A percentile compares a stretch with the other conserved stretches of the same genome.
Conservation (phyloP, 2,113 vertebrate genomes). For the Paracyprichromis sp. region DNA sequence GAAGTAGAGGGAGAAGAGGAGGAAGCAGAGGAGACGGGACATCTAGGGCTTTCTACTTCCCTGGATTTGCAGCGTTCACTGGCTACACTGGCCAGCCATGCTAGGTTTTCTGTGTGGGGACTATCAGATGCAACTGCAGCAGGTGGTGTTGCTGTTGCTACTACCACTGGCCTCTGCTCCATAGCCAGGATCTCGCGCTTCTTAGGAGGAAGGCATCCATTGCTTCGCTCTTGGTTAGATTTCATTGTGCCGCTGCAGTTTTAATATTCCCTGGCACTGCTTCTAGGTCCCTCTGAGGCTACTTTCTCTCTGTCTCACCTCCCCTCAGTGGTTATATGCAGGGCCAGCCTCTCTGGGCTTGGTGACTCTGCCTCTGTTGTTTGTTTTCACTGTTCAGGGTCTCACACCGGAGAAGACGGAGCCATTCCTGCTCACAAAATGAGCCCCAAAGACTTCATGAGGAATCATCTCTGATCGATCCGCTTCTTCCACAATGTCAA, state of each 20-base stretch:
- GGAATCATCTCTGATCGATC: conserved; percentile 90
- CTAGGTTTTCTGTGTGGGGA: conserved; percentile 77
- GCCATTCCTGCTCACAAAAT: conserved; percentile 82
- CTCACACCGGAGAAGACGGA: conserved; percentile 78
- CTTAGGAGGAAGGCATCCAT: conserved; percentile 97
- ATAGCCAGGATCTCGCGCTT: conserved; percentile 94
- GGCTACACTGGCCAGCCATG: conserved; percentile 84
- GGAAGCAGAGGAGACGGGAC: conserved; percentile 61
- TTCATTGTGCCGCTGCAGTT: conserved; percentile 79
- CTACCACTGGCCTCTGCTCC: conserved; percentile 81
- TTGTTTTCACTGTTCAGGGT: conserved; percentile 72
- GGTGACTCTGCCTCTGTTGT: conserved; percentile 50
- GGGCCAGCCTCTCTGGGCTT: background rate
- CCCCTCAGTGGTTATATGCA: background rate
- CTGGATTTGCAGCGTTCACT: conserved; percentile 73
- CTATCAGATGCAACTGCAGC: conserved; percentile 71
- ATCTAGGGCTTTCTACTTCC: conserved; percentile 78
- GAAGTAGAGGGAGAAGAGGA: conserved; percentile 45
- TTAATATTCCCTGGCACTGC: background rate
- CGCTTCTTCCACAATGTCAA: conserved; percentile 58
- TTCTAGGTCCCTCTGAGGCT: background rate
- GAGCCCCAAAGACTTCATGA: conserved; percentile 89
- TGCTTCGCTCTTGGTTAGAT: conserved; percentile 96
- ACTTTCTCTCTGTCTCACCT: background rate
- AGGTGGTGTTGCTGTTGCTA: conserved; percentile 65